Evolutionary conservation across 1,140 invertebrate species (phyloP).

Genomic region (Chlorops oryzae): DNA sequence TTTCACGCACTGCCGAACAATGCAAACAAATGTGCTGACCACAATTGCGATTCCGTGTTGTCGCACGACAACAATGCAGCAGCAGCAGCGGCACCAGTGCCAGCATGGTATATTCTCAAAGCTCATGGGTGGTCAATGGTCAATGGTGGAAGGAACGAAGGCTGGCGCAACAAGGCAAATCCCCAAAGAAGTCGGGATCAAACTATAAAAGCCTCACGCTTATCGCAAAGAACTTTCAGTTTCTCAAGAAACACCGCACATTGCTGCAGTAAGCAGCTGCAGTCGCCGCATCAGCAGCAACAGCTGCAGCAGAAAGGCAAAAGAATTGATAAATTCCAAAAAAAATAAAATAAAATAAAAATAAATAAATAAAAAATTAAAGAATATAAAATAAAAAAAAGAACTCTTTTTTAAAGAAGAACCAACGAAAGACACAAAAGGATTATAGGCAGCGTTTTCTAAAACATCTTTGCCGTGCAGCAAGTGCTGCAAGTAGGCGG

Average conservation of each 20-base stretch:
- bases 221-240: slow-evolving; percentile 39
- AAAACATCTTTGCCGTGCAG: no score
- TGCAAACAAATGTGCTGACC: slow-evolving; percentile 26
- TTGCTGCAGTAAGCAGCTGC: no score
- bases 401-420: no score
- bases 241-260: slow-evolving; percentile 33
- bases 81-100: slow-evolving; percentile 1
- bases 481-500: no score
- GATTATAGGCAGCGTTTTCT: no score
- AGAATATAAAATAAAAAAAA: no score
- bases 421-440: no score
- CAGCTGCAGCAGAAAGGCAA: no score
- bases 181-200: slow-evolving; percentile 4
- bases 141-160: slow-evolving; percentile 12
- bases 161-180: neutral
- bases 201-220: slow-evolving; percentile 39
- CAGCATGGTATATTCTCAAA: neutral
- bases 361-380: no score
- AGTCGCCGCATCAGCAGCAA: no score
- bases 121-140: slow-evolving; percentile 15
- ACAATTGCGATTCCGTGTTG: neutral
- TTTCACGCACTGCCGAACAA: slow-evolving; percentile 36
- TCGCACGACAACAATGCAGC: neutral
- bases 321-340: no score
- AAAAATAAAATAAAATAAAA: no score